Conservation (phyloP, 2,797 vertebrate species). For the Arrhamphus sclerolepis region DNA sequence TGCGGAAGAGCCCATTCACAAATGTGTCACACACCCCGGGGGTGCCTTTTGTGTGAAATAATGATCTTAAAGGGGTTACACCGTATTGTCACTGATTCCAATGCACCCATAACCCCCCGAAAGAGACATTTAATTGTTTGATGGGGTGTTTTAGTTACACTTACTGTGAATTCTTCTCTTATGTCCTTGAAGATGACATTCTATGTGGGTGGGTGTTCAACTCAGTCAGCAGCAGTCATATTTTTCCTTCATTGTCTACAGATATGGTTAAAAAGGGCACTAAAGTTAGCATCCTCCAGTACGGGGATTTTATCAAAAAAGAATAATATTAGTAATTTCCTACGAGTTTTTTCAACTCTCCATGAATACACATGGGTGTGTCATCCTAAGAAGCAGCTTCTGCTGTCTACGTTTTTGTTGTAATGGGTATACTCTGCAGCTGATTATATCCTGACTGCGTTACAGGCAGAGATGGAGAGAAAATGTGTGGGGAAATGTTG, state of each 20-base stretch:
- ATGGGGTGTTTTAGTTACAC: slow-evolving; percentile 58
- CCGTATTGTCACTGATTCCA: slow-evolving; percentile 73
- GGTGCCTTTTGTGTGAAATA: slow-evolving; percentile 82
- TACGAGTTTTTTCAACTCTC: too few species aligned
- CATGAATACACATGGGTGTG: too few species aligned
- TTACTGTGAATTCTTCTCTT: slow-evolving; percentile 48
- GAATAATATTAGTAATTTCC: too few species aligned
- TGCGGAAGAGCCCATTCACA: slow-evolving; percentile 81
- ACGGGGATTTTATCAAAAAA: too few species aligned
- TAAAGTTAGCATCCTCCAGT: not conserved
- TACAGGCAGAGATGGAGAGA: slow-evolving; percentile 40
- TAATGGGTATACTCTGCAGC: slow-evolving; percentile 28
- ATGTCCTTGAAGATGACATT: slow-evolving; percentile 31
- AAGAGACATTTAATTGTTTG: slow-evolving; percentile 62
- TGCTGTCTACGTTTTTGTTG: not conserved
- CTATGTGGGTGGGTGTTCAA: slow-evolving; percentile 30
- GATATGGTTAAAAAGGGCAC: not conserved
- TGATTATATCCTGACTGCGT: slow-evolving; percentile 26
- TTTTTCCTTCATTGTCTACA: too few species aligned
- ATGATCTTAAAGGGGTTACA: slow-evolving; percentile 85
- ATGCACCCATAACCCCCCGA: slow-evolving; percentile 18
- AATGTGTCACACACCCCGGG: slow-evolving; percentile 82
- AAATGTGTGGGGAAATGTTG: slow-evolving; percentile 53
- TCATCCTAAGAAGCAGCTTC: too few species aligned
- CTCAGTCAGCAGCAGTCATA: not conserved